A percentile compares a stretch with the other conserved stretches of the same genome.
phyloP scores from a whole-genome alignment of 2,797 vertebrate genomes.

The Enteromius treurensis region DNA sequence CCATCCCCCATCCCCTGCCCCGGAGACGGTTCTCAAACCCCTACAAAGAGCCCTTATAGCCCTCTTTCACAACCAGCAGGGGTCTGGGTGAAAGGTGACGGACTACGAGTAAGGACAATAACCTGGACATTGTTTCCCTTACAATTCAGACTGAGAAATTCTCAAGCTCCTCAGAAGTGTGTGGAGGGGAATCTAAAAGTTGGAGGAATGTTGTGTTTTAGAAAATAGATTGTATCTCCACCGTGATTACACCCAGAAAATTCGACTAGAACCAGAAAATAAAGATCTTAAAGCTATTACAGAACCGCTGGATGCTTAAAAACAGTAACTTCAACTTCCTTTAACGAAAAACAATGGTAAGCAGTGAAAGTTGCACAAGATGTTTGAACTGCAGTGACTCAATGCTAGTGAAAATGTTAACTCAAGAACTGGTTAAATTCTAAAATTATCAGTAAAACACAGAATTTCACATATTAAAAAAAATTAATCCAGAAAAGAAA shows the following conservation, averaged over 20 bases:
- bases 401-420: not conserved
- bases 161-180: not conserved
- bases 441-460: not conserved
- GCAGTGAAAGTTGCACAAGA: not conserved
- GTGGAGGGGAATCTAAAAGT: not conserved
- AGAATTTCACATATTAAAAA: not conserved
- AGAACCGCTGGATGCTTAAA: not conserved
- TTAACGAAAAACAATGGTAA: not conserved
- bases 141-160: constrained; percentile 37
- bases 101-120: constrained; percentile 13
- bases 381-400: not conserved
- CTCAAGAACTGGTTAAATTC: not conserved
- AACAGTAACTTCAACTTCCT: not conserved
- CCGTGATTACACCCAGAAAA: not conserved
- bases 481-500: not conserved
- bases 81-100: constrained; percentile 55
- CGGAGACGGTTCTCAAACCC: constrained; percentile 45
- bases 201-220: not conserved
- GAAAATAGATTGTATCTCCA: not conserved
- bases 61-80: constrained; percentile 54
- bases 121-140: constrained; percentile 31
- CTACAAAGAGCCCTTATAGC: constrained; percentile 54
- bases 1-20: constrained; percentile 27
- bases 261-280: not conserved
- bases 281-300: constrained; percentile 10